Percentiles rank a stretch among this genome's conserved stretches.
phyloP scores from a whole-genome alignment of 1,140 invertebrate species.

The Lepidostoma basale region DNA sequence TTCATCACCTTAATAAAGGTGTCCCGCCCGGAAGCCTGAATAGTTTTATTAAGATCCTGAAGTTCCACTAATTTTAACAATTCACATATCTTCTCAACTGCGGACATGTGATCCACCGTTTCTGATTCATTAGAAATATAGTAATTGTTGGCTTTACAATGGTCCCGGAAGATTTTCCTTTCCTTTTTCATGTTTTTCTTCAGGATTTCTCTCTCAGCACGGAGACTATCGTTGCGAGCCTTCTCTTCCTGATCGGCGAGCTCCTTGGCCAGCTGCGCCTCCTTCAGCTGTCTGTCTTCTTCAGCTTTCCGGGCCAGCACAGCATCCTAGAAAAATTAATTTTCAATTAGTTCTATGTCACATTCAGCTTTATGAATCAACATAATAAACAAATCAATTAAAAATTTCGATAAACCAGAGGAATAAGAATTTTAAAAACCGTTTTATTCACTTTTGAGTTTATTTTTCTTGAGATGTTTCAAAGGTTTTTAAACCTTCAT shows the following conservation, averaged over 20 bases:
- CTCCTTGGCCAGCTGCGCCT: conserved; percentile 79
- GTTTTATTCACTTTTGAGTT: too few species aligned
- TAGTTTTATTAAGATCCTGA: conserved; percentile 75
- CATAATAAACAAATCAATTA: too few species aligned
- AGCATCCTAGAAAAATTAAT: conserved; percentile 77
- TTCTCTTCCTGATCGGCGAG: conserved; percentile 81
- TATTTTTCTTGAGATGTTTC: too few species aligned
- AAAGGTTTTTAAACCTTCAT: too few species aligned
- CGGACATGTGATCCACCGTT: conserved; percentile 82
- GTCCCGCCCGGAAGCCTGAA: conserved; percentile 68
- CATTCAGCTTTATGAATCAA: too few species aligned
- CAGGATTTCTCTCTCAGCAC: conserved; percentile 84
- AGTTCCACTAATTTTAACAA: conserved; percentile 73
- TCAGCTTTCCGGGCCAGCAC: conserved; percentile 82
- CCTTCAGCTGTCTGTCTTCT: conserved; percentile 74
- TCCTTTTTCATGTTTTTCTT: conserved; percentile 87
- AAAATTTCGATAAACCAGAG: too few species aligned
- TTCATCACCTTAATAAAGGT: conserved; percentile 72
- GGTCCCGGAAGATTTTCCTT: conserved; percentile 81
- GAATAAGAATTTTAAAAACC: too few species aligned
- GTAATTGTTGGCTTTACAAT: conserved; percentile 89
- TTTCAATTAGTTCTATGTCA: too few species aligned
- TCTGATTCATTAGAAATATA: conserved; percentile 77
- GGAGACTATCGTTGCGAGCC: conserved; percentile 77
- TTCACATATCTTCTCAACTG: conserved; percentile 90